Conservation (phyloP, 2,888 invertebrate species). For the Xestia rhomboidea region DNA sequence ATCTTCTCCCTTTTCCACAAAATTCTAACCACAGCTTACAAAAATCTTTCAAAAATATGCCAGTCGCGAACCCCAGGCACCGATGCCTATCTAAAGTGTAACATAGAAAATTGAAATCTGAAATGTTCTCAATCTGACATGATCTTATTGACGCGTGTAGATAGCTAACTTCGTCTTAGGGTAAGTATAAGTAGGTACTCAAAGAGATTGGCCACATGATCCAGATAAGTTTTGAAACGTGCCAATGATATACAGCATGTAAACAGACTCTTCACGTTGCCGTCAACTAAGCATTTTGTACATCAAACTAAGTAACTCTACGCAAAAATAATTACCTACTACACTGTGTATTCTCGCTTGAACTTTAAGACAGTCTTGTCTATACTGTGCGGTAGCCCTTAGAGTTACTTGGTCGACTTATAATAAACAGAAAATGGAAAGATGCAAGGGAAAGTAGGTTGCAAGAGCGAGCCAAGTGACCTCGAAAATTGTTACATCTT, state of each 20-base stretch:
- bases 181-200: conserved; percentile 17
- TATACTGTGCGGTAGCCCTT: too few species aligned
- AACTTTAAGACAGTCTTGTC: too few species aligned
- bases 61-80: background rate
- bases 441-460: too few species aligned
- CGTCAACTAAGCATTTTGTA: too few species aligned
- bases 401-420: too few species aligned
- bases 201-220: conserved; percentile 46
- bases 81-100: conserved; percentile 5
- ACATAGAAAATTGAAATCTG: conserved; percentile 39
- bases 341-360: too few species aligned
- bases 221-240: conserved; percentile 34
- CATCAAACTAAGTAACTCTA: too few species aligned
- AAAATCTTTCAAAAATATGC: background rate
- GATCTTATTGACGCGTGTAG: conserved; percentile 16
- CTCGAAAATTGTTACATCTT: too few species aligned
- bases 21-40: background rate
- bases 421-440: too few species aligned
- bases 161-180: conserved; percentile 15
- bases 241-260: background rate
- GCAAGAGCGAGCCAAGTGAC: too few species aligned
- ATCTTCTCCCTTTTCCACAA: background rate
- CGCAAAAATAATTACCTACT: too few species aligned
- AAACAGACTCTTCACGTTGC: too few species aligned
- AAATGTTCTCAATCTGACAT: conserved; percentile 17